Percentiles rank a stretch among this genome's conserved stretches.
phyloP scores from a whole-genome alignment of 2,797 vertebrate species.

The Crocidura indochinensis region DNA sequence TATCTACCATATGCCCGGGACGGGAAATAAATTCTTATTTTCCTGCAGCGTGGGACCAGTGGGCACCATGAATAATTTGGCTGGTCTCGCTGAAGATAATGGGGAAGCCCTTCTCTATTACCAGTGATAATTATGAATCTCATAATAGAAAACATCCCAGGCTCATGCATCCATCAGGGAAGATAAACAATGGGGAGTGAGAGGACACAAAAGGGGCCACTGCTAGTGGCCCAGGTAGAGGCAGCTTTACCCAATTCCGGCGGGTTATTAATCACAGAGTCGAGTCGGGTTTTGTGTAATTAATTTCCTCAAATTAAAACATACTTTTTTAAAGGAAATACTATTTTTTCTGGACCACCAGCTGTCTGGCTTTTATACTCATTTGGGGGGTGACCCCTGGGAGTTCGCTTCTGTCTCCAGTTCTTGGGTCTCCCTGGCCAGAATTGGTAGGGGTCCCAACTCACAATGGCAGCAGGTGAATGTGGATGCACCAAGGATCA shows the following conservation, averaged over 20 bases:
- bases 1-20: slow-evolving; percentile 92
- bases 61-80: slow-evolving; percentile 91
- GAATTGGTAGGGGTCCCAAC: background rate
- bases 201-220: slow-evolving; percentile 89
- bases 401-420: background rate
- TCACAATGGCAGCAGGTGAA: background rate
- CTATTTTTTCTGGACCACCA: slow-evolving; percentile 72
- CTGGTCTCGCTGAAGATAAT: slow-evolving; percentile 90
- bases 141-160: slow-evolving; percentile 90
- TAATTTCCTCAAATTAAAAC: slow-evolving; percentile 91
- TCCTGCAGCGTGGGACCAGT: slow-evolving; percentile 87
- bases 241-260: slow-evolving; percentile 84
- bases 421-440: no score
- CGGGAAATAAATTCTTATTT: slow-evolving; percentile 92
- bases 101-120: slow-evolving; percentile 91
- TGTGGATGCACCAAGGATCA: no score
- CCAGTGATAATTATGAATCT: slow-evolving; percentile 92
- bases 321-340: slow-evolving; percentile 83
- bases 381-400: background rate
- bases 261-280: slow-evolving; percentile 90
- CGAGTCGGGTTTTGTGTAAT: slow-evolving; percentile 86
- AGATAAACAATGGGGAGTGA: slow-evolving; percentile 92
- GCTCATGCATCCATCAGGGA: slow-evolving; percentile 91
- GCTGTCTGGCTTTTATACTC: background rate
- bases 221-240: slow-evolving; percentile 86